Evolutionary conservation across 2,113 vertebrate genomes (phyloP), one percentile per base, ranked within the genome.

Genomic region (Geococcyx californianus): DNA sequence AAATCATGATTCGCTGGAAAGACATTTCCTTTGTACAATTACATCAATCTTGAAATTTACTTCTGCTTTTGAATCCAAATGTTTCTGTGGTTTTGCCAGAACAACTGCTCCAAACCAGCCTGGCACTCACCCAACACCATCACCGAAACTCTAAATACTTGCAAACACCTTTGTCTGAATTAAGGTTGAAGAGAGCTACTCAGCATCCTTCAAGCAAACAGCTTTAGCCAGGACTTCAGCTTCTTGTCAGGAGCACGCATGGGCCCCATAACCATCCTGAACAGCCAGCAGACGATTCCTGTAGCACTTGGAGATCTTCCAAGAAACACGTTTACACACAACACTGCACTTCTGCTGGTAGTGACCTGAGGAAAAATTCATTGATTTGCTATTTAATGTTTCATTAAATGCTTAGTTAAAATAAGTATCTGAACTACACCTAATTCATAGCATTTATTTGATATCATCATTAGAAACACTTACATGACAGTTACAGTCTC

Each of bases 361-460:
- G 34, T 12, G 58, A 94, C 74, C 49, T 14, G 38, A 63, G 36
- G 67, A 84, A 84, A 70, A 79, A 88, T 13, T 34, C 70, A 88
- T 42, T 80, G 62, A 96, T 85, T 60, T 66, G 24, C 68, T 58
- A 28, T 66, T 92, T 73, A 88, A 31, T 79, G 85, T 94, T 77
- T 93, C 51, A 94, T 69, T 91, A 91, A 89, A 69, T 56, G 36
- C 40, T 68, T 52, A 69, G 77, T 45, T 86, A 73, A 89, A 93
- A 38, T 51, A 88, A 67, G 11, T 55, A 52, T 60, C 36, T 68
- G 47, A 85, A 36, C 62, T 47, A 73, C 16, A 44, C 36, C 79
- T 92, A 87, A 84, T 82, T 94, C 56, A 86, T 58, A 86, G 11
- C 21, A 69, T 90, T 83, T 68, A 88, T 36, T 60, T 62, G 55